A percentile compares a stretch with the other conserved stretches of the same genome.
These are phyloP conservation scores for Cryptus armator DNA, from an alignment of 2,888 invertebrate genomes.

Conservation along the genomic window DNA sequence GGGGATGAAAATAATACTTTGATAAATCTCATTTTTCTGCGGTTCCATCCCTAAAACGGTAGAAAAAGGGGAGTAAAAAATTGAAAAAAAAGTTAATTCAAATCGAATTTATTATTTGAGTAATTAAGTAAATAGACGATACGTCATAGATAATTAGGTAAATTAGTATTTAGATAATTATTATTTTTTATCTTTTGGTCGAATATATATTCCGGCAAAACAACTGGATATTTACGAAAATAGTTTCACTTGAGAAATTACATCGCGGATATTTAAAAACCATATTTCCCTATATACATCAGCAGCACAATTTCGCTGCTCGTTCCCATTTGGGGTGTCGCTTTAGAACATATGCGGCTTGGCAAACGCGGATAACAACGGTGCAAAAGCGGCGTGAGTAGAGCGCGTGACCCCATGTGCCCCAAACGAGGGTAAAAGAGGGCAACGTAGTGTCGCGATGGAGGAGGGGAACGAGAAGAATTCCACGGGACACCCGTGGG, in stretches of 20 bases:
- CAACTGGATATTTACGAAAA: too few species aligned
- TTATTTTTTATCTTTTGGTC: too few species aligned
- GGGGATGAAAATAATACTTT: not conserved
- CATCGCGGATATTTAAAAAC: not conserved
- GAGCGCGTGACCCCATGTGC: conserved; percentile 48
- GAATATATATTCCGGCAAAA: too few species aligned
- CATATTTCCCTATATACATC: not conserved
- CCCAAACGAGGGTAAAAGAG: conserved; percentile 43
- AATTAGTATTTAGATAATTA: too few species aligned
- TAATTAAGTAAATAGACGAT: too few species aligned
- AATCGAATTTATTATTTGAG: too few species aligned
- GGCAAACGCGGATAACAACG: conserved; percentile 65
- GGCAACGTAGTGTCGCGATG: conserved; percentile 48
- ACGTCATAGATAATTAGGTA: too few species aligned
- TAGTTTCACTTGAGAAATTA: not conserved
- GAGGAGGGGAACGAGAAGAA: conserved; percentile 65
- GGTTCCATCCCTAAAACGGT: too few species aligned
- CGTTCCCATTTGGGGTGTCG: conserved; percentile 34
- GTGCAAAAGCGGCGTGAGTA: conserved; percentile 57
- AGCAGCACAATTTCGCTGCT: conserved; percentile 45
- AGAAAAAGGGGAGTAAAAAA: too few species aligned
- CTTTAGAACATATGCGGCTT: conserved; percentile 60
- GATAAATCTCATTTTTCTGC: too few species aligned
- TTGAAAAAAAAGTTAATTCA: too few species aligned
- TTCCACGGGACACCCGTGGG: conserved; percentile 67